phyloP scores from a whole-genome alignment of 2,888 invertebrate genomes.

The Clitarchus hookeri region DNA sequence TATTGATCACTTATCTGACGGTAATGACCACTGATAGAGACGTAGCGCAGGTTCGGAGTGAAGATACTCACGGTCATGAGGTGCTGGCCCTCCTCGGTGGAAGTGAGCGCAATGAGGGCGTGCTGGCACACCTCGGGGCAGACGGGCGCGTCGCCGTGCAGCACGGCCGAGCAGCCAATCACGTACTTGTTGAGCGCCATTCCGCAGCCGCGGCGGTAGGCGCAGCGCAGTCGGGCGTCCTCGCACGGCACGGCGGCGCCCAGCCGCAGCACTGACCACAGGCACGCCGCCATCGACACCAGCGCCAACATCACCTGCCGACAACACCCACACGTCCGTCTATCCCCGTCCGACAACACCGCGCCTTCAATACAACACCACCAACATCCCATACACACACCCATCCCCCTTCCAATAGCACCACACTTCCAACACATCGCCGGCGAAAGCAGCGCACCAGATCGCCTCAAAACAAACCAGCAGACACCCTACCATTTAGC shows the following conservation, averaged over 20 bases:
- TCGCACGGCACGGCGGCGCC: slow-evolving; percentile 57
- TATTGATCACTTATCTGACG: too few species aligned
- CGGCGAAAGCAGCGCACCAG: too few species aligned
- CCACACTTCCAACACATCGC: too few species aligned
- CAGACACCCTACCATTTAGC: too few species aligned
- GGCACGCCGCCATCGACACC: slow-evolving; percentile 38
- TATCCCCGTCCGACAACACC: not conserved
- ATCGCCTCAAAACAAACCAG: too few species aligned
- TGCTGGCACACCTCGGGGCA: slow-evolving; percentile 77
- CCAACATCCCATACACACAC: too few species aligned
- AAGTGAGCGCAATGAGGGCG: slow-evolving; percentile 77
- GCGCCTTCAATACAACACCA: not conserved
- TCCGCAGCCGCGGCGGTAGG: slow-evolving; percentile 76
- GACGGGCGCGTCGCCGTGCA: slow-evolving; percentile 59
- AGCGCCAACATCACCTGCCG: slow-evolving; percentile 39
- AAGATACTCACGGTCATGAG: slow-evolving; percentile 71
- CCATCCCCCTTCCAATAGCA: too few species aligned
- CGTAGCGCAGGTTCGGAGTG: too few species aligned
- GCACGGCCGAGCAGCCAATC: slow-evolving; percentile 70
- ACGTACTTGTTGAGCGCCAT: slow-evolving; percentile 77
- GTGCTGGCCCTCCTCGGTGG: slow-evolving; percentile 77
- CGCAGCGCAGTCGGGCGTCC: slow-evolving; percentile 73
- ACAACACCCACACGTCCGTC: not conserved
- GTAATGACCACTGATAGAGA: too few species aligned
- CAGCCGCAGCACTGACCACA: slow-evolving; percentile 40